phyloP scores from a whole-genome alignment of 1,140 invertebrate species.

The Lerema accius region DNA sequence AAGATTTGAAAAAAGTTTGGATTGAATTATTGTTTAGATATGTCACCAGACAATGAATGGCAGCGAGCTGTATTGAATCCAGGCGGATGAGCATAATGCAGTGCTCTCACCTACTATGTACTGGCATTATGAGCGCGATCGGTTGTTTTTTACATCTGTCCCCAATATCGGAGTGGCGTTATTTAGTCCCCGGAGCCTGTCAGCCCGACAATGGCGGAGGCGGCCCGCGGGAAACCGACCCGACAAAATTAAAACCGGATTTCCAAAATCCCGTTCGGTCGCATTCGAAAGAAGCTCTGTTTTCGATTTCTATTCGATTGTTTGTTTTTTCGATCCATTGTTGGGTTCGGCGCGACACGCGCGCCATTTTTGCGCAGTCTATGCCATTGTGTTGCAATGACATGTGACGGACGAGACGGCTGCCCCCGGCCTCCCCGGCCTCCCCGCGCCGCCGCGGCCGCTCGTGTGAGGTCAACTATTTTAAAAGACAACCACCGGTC shows the following conservation, averaged over 20 bases:
- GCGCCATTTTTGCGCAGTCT: conserved; percentile 78
- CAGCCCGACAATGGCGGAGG: conserved; percentile 63
- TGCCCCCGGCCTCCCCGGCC: conserved; percentile 49
- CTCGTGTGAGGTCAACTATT: conserved; percentile 49
- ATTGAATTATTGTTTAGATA: conserved; percentile 18
- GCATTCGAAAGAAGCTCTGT: conserved; percentile 75
- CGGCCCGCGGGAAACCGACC: conserved; percentile 53
- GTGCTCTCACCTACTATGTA: conserved; percentile 17
- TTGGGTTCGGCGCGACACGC: conserved; percentile 68
- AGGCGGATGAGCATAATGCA: conserved; percentile 18
- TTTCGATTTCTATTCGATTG: conserved; percentile 81
- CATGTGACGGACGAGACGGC: conserved; percentile 69
- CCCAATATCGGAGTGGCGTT: conserved; percentile 47
- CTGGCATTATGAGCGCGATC: conserved; percentile 25
- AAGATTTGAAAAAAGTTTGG: conserved; percentile 3
- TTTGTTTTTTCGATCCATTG: conserved; percentile 80
- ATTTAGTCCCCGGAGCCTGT: conserved; percentile 56
- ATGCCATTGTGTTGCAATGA: conserved; percentile 77
- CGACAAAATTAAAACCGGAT: conserved; percentile 78
- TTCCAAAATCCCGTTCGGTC: conserved; percentile 80
- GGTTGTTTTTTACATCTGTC: conserved; percentile 42
- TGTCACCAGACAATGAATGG: conserved; percentile 12
- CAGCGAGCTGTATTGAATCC: conserved; percentile 5
- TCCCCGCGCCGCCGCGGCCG: no score
- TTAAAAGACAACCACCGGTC: conserved; percentile 34